Conservation (phyloP, 2,797 vertebrate genomes). For the Thalassophryne amazonica region DNA sequence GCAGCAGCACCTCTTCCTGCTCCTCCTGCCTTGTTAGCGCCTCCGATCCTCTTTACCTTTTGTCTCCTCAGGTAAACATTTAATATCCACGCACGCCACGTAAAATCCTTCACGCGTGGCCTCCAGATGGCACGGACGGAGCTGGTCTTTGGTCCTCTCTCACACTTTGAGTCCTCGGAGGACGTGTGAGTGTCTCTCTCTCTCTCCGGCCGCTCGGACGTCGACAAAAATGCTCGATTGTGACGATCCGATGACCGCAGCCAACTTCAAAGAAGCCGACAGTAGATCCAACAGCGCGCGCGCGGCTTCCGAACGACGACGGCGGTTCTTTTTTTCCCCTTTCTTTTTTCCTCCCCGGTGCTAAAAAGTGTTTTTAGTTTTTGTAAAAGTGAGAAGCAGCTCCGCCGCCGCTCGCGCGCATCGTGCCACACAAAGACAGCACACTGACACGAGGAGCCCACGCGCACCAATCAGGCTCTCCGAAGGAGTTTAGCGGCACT, state of each 20-base stretch:
- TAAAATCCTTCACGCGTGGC: no score
- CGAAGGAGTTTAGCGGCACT: constrained; percentile 39
- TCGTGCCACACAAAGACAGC: constrained; percentile 87
- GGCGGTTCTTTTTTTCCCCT: no score
- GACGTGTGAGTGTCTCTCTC: no score
- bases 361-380: constrained; percentile 24
- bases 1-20: constrained; percentile 39
- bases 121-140: no score
- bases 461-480: constrained; percentile 75
- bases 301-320: constrained; percentile 22
- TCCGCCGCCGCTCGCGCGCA: constrained; percentile 74
- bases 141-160: no score
- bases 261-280: constrained; percentile 45
- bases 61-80: no score
- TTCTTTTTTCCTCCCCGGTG: no score
- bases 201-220: constrained; percentile 52
- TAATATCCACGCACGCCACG: no score
- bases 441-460: constrained; percentile 83
- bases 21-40: no score
- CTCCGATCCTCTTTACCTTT: no score
- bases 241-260: constrained; percentile 42
- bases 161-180: no score
- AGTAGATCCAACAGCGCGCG: constrained; percentile 37
- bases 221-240: constrained; percentile 46
- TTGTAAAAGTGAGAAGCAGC: constrained; percentile 61